Evolutionary conservation across 2,888 invertebrate genomes (phyloP), one percentile per base, ranked within the genome.

Genomic region (Isoperla grammatica): DNA sequence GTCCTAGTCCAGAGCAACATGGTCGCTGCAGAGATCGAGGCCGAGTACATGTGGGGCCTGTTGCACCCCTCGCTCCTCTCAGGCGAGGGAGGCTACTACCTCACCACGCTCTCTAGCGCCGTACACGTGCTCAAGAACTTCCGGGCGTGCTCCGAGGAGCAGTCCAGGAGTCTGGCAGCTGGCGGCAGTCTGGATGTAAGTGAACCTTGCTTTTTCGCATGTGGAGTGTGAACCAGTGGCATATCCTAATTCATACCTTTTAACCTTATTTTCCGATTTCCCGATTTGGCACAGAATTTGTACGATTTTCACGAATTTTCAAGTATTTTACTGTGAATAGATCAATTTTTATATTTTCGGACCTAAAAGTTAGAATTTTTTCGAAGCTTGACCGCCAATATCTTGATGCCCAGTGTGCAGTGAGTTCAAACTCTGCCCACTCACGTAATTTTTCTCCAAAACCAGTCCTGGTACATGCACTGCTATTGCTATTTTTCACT

Each of bases 1-100:
- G 88, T 95, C 9, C 80, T 97, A 66, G 91, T 95, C 1, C 88
- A 91, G 64, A 90, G 91, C 67, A 89, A 90, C 37, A 85, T 95
- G 68, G 88, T 95, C 6, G 88, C 92, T 29, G 95, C 94, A 1
- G 96, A 97, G 76, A 84, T 96, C 60, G 96, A 97, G 73, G 94
- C 95, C 0, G 95, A 95, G 72, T 90, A 95, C 72, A 97, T 97
- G 94, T 95, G 95, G 80, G 95, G 79, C 20, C 79, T 98, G 40
- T 78, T 97, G 37, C 96, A 96, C 61, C 92, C 93, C 1, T 92
- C 94, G 0, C 76, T 96, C 56, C 79, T 95, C 53, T 90, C 90
- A 0, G 95, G 95, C 2, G 95, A 96, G 73, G 95, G 94, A 0
- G 94, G 94, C 3, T 97, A 96, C 75, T 96, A 96, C 73, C 81